phyloP scores from a whole-genome alignment of 2,797 vertebrate species.

The Smutsia temminckii region DNA sequence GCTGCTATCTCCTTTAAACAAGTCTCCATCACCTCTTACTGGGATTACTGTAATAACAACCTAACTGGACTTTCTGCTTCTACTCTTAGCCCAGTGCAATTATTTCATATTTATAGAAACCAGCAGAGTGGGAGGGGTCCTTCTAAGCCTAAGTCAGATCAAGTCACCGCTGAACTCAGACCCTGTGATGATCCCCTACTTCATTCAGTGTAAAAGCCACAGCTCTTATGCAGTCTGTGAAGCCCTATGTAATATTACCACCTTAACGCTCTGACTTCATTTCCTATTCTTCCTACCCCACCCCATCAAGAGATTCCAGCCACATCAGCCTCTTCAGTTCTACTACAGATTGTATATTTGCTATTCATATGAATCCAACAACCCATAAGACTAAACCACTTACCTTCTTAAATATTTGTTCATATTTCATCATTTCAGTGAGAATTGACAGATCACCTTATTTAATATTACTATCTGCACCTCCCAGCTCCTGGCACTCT shows the following conservation, averaged over 20 bases:
- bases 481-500: neutral
- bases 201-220: neutral
- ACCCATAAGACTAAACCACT: neutral
- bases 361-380: neutral
- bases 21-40: neutral
- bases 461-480: neutral
- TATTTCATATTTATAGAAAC: neutral
- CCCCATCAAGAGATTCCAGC: neutral
- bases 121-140: accelerated
- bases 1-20: neutral
- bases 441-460: neutral
- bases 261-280: neutral
- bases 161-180: neutral
- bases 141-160: neutral
- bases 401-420: neutral
- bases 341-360: neutral
- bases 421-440: neutral
- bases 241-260: neutral
- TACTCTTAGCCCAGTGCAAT: neutral
- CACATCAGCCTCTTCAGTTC: neutral
- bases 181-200: neutral
- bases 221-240: neutral
- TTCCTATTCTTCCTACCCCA: neutral
- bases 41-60: neutral
- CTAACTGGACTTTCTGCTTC: neutral